These are phyloP conservation scores for Cyclopterus lumpus DNA, from an alignment of 2,797 vertebrate species.

Conservation along the genomic window DNA sequence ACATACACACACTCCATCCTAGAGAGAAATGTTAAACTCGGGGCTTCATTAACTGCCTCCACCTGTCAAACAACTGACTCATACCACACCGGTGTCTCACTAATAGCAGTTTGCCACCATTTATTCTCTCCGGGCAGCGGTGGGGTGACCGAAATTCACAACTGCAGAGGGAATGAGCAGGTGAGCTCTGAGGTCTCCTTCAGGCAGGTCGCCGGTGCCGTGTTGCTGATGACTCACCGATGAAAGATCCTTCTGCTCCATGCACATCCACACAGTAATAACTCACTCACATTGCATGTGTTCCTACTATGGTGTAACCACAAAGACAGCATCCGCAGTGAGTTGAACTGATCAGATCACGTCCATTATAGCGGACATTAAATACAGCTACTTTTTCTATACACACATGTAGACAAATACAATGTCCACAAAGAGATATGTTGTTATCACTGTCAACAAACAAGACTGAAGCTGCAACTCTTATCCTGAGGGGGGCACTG, in stretches of 20 bases:
- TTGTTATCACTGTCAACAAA: slow-evolving; percentile 10
- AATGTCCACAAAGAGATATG: not conserved
- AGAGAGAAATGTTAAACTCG: slow-evolving; percentile 52
- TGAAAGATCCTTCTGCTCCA: slow-evolving; percentile 19
- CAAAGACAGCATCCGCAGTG: not conserved
- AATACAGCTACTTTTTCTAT: not conserved
- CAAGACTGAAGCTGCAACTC: slow-evolving; percentile 8
- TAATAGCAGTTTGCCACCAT: slow-evolving; percentile 49
- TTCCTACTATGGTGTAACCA: not conserved
- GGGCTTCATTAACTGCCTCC: slow-evolving; percentile 66
- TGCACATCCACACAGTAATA: slow-evolving; percentile 22
- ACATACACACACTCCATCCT: slow-evolving; percentile 25
- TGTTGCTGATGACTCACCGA: slow-evolving; percentile 45
- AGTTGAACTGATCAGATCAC: not conserved
- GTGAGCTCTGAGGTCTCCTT: slow-evolving; percentile 42
- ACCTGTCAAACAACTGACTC: slow-evolving; percentile 62
- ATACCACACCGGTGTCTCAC: slow-evolving; percentile 25
- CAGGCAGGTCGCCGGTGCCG: slow-evolving; percentile 27
- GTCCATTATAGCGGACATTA: not conserved
- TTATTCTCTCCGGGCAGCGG: slow-evolving; percentile 37
- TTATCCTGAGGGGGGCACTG: slow-evolving; percentile 34
- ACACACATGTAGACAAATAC: not conserved
- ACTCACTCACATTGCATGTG: not conserved
- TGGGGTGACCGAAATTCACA: slow-evolving; percentile 3
- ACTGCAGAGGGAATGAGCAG: slow-evolving; percentile 24